A percentile compares a stretch with the other conserved stretches of the same genome.
These are phyloP conservation scores for Cosmia pyralina DNA, from an alignment of 2,888 invertebrate genomes.

Conservation along the genomic window DNA sequence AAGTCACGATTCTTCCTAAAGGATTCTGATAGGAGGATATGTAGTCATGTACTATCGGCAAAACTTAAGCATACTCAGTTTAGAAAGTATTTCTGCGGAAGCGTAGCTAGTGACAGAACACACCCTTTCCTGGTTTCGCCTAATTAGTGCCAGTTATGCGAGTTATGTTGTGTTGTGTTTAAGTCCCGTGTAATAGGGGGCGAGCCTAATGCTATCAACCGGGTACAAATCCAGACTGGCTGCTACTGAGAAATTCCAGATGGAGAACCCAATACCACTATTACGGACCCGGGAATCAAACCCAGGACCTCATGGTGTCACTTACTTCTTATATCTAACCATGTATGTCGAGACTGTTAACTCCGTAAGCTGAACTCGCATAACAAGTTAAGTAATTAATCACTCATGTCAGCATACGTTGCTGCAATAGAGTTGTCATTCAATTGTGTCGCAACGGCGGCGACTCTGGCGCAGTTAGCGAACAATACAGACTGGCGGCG, in stretches of 20 bases:
- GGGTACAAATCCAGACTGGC: not conserved
- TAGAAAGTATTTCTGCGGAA: too few relatives aligned
- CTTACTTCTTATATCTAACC: not conserved
- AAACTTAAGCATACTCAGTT: too few relatives aligned
- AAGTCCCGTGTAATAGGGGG: not conserved
- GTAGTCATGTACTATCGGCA: too few relatives aligned
- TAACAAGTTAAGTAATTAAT: slow-evolving; percentile 49
- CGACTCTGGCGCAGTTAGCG: slow-evolving; percentile 61
- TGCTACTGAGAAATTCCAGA: not conserved
- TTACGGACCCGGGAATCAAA: not conserved
- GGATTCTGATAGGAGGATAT: not conserved
- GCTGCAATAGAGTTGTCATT: slow-evolving; percentile 66
- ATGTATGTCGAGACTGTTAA: not conserved
- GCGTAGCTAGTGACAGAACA: too few relatives aligned
- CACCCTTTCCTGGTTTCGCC: too few relatives aligned
- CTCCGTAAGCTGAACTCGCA: slow-evolving; percentile 11
- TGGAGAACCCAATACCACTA: not conserved
- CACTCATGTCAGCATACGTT: slow-evolving; percentile 36
- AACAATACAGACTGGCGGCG: slow-evolving; percentile 58
- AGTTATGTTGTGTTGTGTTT: too few relatives aligned
- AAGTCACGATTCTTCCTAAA: not conserved
- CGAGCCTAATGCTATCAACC: not conserved
- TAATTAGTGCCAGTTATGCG: too few relatives aligned
- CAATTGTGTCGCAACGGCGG: slow-evolving; percentile 57
- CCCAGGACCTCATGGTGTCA: not conserved